Base-by-base conservation (phyloP, 1,140 invertebrate species). In the Drosophila yakuba region DNA sequence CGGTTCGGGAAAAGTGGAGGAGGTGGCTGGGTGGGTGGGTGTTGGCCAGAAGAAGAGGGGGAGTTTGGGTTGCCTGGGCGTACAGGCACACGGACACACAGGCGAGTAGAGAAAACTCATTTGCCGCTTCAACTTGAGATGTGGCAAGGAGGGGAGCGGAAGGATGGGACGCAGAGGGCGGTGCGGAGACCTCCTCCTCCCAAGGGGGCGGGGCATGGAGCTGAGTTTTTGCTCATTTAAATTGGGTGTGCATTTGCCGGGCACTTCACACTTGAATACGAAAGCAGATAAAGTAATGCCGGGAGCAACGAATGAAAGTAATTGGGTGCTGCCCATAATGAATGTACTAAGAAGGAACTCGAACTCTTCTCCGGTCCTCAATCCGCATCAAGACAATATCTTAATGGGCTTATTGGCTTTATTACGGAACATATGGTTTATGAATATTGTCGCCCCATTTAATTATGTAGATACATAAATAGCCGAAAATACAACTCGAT, bases 241-340 rank as follows among this genome's bases (percentile, higher is more conserved):
- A 88, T 88, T 88, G 84, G 84, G 84, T 89, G 84, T 89, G 78
- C 83, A 89, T 86, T 89, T 89, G 60, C 77, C 61, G 76, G 76
- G 73, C 77, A 88, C 84, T 88, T 88, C 84, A 88, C 84, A 88
- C 84, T 89, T 88, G 84, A 88, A 89, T 89, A 84, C 84, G 54
- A 88, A 89, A 89, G 84, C 77, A 88, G 84, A 88, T 88, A 88
- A 84, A 88, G 84, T 89, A 89, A 88, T 89, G 80, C 78, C 71
- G 47, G 60, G 67, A 55, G 50, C 50, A 77, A 74, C 73, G 74
- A 83, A 78, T 83, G 72, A 73, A 89, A 83, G 80, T 88, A 88
- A 88, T 88, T 88, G 84, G 83, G 80, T 84, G 83, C 80, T 76
- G 66, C 58, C 66, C 57, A 61, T 82, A 82, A 86, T 78, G 82